Base-by-base conservation (phyloP, 2,113 vertebrate species). In the Tichodroma muraria region DNA sequence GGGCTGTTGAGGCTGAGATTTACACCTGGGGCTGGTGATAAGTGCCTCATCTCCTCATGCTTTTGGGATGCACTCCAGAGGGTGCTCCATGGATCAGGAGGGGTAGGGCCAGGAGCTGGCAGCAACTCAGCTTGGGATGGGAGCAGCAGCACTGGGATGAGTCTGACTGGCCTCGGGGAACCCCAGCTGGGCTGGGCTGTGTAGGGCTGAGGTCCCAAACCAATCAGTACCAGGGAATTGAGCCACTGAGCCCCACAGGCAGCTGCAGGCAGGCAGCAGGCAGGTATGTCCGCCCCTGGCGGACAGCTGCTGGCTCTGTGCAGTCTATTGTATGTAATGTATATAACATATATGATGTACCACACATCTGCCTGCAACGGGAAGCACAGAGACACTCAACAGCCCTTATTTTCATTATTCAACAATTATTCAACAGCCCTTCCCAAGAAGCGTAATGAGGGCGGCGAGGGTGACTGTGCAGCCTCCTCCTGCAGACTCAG, bases 331-430 rank as follows among this genome's bases (percentile, higher is more conserved):
- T 9, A 4, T 10, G 10, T n/a, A 31, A 19, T 11, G n/a, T 19
- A 25, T 8, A 7, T 6, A 28, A 61, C 3, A 13, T 5, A 4
- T 3, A 6, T 5, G 11, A 44, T 4, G 30, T 13, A 12, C 15
- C 2, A 0, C 42, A 19, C 49, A 13, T 3, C 50, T 49, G 87
- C 17, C 64, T n/a, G 77, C 5, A 6, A 10, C 3, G 15, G 42
- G 73, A 35, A 59, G 87, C 59, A 63, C n/a, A 10, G 60, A 24
- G 35, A 14, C 61, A 11, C 38, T 1, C 11, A 0, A 2, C 40
- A 11, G 40, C n/a, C n/a, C n/a, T n/a, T n/a, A n/a, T n/a, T n/a
- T n/a, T n/a, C n/a, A n/a, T n/a, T n/a, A n/a, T n/a, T n/a, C n/a
- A n/a, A n/a, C n/a, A n/a, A n/a, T 6, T 5, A 22, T 19, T 40